Evolutionary conservation across 2,113 vertebrate species (phyloP), one percentile per base, ranked within the genome.

Genomic region (Rhodinocichla rosea): DNA sequence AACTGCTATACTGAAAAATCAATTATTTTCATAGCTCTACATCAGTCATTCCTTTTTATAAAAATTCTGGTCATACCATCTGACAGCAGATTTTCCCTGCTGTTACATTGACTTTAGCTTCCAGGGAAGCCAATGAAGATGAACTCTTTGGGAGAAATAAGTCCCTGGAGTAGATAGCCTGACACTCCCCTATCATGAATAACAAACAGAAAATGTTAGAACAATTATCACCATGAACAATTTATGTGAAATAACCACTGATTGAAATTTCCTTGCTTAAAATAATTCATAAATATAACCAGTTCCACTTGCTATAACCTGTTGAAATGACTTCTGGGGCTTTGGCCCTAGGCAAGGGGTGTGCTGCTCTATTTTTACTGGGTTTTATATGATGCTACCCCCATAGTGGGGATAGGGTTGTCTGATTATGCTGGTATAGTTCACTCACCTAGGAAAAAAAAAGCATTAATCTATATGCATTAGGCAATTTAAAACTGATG

Each of bases 1-100:
- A 89, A 30, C 74, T 39, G 5, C 67, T 57, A 47, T 56, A 84
- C 40, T 89, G 78, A 91, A 94, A 94, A 94, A 95, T 96, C 87
- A 94, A 89, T 96, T 95, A 82, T 94, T 96, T 96, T 94, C 77
- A 69, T 79, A 89, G 74, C 56, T 87, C 52, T 76, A 71, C 74
- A 91, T 84, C 80, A 92, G 83, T 89, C 83, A 85, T 49, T 86
- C 18, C 52, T 94, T 94, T 95, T 94, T 93, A 90, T 87, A 92
- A 94, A 92, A 93, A 93, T 93, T 89, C 69, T 57, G 57, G 69
- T 94, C 79, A 84, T 82, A 77, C 68, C 60, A 45, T 73, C 64
- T 92, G 93, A 94, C 69, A 89, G 81, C 80, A 93, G 28, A 92
- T 95, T 93, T 93, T 47, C 62, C 83, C 91, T 92, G 91, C 87